Conservation (phyloP, 2,113 vertebrate species). For the Nothoprocta perdicaria region DNA sequence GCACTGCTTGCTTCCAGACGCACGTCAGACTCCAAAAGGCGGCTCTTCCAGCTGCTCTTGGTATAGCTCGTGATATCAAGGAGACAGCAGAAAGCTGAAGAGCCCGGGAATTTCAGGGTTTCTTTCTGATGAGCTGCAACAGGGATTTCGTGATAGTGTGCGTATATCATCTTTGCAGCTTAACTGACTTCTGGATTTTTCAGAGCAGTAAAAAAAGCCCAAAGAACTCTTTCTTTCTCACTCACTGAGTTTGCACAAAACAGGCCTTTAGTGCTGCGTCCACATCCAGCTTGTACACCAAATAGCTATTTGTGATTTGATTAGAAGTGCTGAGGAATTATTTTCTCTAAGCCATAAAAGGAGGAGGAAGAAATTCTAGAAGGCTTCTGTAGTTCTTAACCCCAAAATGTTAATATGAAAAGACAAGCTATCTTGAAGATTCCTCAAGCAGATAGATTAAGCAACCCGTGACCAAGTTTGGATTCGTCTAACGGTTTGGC, state of each 20-base stretch:
- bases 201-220: neutral
- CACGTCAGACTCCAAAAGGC: neutral
- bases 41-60: conserved; percentile 29
- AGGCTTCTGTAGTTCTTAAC: neutral
- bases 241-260: neutral
- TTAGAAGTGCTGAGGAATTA: neutral
- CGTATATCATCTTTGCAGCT: neutral
- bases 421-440: neutral
- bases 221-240: neutral
- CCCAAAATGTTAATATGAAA: neutral
- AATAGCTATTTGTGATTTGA: neutral
- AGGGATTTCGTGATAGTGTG: neutral
- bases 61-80: neutral
- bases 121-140: neutral
- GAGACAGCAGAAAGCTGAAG: neutral
- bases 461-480: neutral
- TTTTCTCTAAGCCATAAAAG: neutral
- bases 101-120: neutral
- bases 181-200: conserved; percentile 16
- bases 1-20: conserved; percentile 35
- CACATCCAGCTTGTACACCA: neutral
- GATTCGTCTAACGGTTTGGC: neutral
- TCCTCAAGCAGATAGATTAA: neutral
- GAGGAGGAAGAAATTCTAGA: neutral
- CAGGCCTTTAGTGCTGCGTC: neutral